phyloP scores from a whole-genome alignment of 2,113 vertebrate species.

The Peucedramus taeniatus region DNA sequence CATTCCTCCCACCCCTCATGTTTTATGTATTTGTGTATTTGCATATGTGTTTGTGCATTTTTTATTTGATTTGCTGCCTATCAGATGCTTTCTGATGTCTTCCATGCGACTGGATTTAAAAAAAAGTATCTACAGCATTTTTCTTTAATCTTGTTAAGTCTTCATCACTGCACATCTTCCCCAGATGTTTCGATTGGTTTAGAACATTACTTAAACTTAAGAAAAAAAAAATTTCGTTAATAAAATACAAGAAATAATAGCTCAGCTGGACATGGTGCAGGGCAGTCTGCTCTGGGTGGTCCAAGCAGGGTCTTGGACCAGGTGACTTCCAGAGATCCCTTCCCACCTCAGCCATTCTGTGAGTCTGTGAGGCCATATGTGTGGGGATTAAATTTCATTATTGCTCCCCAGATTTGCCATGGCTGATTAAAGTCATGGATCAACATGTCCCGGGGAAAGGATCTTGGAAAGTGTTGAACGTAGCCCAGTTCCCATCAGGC shows the following conservation, averaged over 20 bases:
- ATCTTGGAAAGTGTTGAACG: neutral
- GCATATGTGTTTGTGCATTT: neutral
- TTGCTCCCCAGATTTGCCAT: neutral
- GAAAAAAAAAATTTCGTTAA: neutral
- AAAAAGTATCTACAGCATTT: neutral
- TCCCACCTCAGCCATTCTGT: neutral
- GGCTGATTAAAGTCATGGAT: neutral
- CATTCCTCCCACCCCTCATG: neutral
- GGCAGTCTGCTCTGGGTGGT: neutral
- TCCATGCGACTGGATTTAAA: accelerated
- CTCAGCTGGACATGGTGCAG: neutral
- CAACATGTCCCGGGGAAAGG: neutral
- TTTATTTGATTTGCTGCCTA: neutral
- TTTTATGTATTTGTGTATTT: neutral
- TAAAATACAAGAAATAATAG: neutral
- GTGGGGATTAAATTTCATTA: neutral
- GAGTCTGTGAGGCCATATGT: neutral
- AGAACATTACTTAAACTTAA: neutral
- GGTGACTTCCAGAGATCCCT: neutral
- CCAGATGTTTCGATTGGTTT: neutral
- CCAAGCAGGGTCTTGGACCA: neutral
- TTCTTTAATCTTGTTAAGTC: neutral
- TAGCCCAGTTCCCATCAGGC: neutral
- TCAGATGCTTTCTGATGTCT: neutral
- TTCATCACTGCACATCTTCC: neutral